Conservation (phyloP, 1,140 invertebrate genomes). For the Drosophila kohkoa region DNA sequence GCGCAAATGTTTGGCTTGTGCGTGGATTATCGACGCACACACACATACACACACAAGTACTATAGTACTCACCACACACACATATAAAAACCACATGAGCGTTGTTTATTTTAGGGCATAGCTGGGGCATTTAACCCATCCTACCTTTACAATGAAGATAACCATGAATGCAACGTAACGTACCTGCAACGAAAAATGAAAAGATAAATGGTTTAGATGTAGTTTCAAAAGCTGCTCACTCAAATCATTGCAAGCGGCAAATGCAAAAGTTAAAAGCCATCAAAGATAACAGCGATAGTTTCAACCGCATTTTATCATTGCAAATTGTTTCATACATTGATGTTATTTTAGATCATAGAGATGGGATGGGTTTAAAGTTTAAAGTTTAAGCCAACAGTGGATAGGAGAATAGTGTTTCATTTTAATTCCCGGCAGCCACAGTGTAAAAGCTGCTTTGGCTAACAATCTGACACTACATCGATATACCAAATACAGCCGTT, state of each 20-base stretch:
- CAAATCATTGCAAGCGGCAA: slow-evolving; percentile 3
- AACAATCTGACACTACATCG: too few species aligned
- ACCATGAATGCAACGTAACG: slow-evolving; percentile 18
- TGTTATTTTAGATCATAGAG: neutral
- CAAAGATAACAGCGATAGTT: neutral
- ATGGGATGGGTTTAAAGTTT: neutral
- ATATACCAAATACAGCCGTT: too few species aligned
- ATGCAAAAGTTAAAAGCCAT: slow-evolving; percentile 13
- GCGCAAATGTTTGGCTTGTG: slow-evolving; percentile 62
- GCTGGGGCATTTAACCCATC: slow-evolving; percentile 14
- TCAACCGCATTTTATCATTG: neutral
- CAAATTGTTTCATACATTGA: neutral
- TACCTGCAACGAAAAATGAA: slow-evolving; percentile 58
- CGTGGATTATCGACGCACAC: slow-evolving; percentile 35
- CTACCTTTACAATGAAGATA: slow-evolving; percentile 15
- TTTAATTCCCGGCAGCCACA: too few species aligned
- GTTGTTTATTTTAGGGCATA: slow-evolving; percentile 7
- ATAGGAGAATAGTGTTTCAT: too few species aligned
- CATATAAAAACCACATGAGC: neutral
- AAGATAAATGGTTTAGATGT: neutral
- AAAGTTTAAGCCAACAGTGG: too few species aligned
- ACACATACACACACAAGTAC: neutral
- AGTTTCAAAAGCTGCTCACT: neutral
- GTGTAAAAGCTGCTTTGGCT: too few species aligned
- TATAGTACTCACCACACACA: neutral